Base-by-base conservation (phyloP, 2,113 vertebrate species). In the Apaloderma vittatum region DNA sequence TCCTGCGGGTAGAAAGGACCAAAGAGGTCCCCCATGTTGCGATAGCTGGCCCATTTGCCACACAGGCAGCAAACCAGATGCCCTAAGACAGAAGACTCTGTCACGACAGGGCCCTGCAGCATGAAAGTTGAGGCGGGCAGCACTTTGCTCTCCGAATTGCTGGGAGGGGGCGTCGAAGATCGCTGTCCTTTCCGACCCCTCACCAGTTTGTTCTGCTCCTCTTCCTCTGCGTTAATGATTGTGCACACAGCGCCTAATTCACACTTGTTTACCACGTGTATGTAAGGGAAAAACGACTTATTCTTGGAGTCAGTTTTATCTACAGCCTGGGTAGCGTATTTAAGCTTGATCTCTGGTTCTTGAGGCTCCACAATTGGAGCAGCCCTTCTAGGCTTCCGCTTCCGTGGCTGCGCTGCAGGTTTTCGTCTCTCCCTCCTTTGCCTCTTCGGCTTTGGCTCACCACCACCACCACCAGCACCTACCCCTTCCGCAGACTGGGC, bases 41-140 rank as follows among this genome's bases (percentile, higher is more conserved):
- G 99, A 96, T 99, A 99, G 97, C 99, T 99, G 88, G 99, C 99
- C 99, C 99, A 99, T 97, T 99, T 99, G 96, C 99, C 99, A 95
- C 99, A 99, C 43, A 99, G 98, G 97, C 99, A 99, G 95, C 99
- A 99, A 46, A 99, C 98, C 91, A 99, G 98, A 76, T 99, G 99
- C 78, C 99, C 99, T 43, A 99, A 97, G 74, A 99, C 98, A 91
- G 98, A 98, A 49, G 99, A 99, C 90, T 99, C 99, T 12, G 99
- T 99, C 48, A 99, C 98, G 61, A 99, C 99, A 16, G 99, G 99
- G 52, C 99, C 99, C 95, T 98, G 98, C 83, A 99, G 98, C 96
- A 99, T 98, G 81, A 99, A 99, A 86, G 98, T 98, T 19, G 99
- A 99, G 49, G 98, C 98, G 68, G 99, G 99, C 76, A 99, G 98